Base-by-base conservation (phyloP, 2,797 vertebrate species). In the Labeo calbasu region DNA sequence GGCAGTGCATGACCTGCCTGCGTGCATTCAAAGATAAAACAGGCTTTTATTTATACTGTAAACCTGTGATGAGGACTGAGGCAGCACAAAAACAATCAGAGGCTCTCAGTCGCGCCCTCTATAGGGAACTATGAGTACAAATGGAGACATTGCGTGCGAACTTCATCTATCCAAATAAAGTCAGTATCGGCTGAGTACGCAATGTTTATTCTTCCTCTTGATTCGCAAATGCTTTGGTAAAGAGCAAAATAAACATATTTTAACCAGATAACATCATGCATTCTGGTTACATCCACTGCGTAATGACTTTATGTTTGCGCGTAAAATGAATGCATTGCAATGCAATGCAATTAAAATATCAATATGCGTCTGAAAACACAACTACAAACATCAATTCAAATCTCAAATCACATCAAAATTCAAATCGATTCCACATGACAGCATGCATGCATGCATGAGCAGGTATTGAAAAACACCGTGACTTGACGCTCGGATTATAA, bases 61-160 rank as follows among this genome's bases (percentile, higher is more conserved):
- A 65, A 78, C 46, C 10, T 13, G 17, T 78, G 15, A 28, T 63
- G 0, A 28, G 55, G 17, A 75, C 32, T 53, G 19, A 51, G n/a
- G 6, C 3, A 57, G 23, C 28, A 40, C 9, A n/a, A 50, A 14
- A 5, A 55, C n/a, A 50, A 51, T 3, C 36, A 57, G 57, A 63
- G 23, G 7, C 40, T 50, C 36, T 57, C 61, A 84, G 71, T 15
- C 1, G 75, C 91, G 93, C 92, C 92, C 91, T 90, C 94, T 93
- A 79, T 2, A 50, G 92, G 21, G 72, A 12, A 48, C 11, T 2
- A 0, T 23, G 0, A 82, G 81, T 1, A 86, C 7, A 66, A 50
- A 66, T 9, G 9, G 9, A 10, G 43, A 46, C 46, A 61, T 63
- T 85, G 85, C 68, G 68, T 72, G 68, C 23, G 50, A 86, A 83